Base-by-base conservation (phyloP, 2,797 vertebrate species). In the Gephyroberyx darwinii region DNA sequence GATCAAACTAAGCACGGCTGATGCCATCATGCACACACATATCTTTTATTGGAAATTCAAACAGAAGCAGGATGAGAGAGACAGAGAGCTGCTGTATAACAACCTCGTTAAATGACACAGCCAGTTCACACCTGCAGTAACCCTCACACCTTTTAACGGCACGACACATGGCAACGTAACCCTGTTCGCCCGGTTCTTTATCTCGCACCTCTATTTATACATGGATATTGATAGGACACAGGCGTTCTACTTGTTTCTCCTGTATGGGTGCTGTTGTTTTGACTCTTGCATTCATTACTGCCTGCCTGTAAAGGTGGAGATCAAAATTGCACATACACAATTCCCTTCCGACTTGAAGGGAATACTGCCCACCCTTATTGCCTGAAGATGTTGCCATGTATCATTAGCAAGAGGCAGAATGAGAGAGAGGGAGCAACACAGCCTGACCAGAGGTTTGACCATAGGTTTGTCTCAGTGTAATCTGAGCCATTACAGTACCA, bases 21-120 rank as follows among this genome's bases (percentile, higher is more conserved):
- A 8, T 48, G 54, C 7, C 19, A 35, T 71, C 83, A 81, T 87
- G 71, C 81, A 78, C 75, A 74, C 62, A 22, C 62, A 70, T n/a
- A n/a, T 41, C 37, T 55, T 88, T 88, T 84, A 86, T 81, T 88
- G 60, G 52, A 79, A 75, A 74, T 73, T 75, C 79, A 80, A 84
- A 43, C 68, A 77, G 69, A 76, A 74, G 56, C 63, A 82, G 47
- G 48, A 75, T 63, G 55, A 79, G 47, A 59, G 37, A 43, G 55
- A 70, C 41, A 14, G 41, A 14, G 56, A 78, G 52, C 35, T 64
- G 52, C 54, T 70, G 58, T 47, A 61, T 69, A 72, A 60, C 43
- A 71, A 56, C 55, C 65, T 47, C 53, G 26, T 54, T 19, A 50
- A 48, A 10, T 65, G 26, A 75, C 10, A 59, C 56, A 50, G 55